phyloP scores from a whole-genome alignment of 2,888 invertebrate genomes.

The Hedya salicella region DNA sequence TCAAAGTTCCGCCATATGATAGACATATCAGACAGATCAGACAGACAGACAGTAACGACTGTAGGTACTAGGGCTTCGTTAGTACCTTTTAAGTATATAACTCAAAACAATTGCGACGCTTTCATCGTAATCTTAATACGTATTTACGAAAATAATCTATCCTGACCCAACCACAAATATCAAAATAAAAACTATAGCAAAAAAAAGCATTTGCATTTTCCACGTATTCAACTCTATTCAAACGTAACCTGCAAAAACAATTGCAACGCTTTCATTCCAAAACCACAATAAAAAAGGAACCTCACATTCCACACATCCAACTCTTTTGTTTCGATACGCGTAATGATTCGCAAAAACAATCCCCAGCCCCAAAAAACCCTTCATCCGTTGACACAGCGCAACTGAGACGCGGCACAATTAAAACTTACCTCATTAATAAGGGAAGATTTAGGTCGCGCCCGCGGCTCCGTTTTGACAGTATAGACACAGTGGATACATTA shows the following conservation, averaged over 20 bases:
- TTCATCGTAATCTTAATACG: too few relatives aligned
- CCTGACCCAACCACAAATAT: too few relatives aligned
- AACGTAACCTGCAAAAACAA: too few relatives aligned
- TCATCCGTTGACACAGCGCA: slow-evolving; percentile 22
- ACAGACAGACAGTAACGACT: too few relatives aligned
- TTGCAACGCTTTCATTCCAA: not conserved
- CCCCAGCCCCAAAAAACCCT: slow-evolving; percentile 23
- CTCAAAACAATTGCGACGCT: too few relatives aligned
- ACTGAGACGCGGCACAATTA: slow-evolving; percentile 49
- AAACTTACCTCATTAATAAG: slow-evolving; percentile 55
- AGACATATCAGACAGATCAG: too few relatives aligned
- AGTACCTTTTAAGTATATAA: too few relatives aligned
- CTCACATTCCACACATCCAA: not conserved
- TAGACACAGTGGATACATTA: not conserved
- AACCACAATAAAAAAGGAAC: not conserved
- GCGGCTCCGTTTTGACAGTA: slow-evolving; percentile 35
- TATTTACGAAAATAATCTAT: too few relatives aligned
- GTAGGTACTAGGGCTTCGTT: too few relatives aligned
- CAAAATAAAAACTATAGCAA: not conserved
- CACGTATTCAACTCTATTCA: too few relatives aligned
- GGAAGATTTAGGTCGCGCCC: slow-evolving; percentile 41
- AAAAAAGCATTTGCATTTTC: too few relatives aligned
- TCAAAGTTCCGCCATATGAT: too few relatives aligned
- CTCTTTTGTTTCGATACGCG: slow-evolving; percentile 11
- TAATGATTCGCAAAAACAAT: slow-evolving; percentile 25